Evolutionary conservation across 2,113 vertebrate species (phyloP).

Genomic region (Serilophus lunatus): DNA sequence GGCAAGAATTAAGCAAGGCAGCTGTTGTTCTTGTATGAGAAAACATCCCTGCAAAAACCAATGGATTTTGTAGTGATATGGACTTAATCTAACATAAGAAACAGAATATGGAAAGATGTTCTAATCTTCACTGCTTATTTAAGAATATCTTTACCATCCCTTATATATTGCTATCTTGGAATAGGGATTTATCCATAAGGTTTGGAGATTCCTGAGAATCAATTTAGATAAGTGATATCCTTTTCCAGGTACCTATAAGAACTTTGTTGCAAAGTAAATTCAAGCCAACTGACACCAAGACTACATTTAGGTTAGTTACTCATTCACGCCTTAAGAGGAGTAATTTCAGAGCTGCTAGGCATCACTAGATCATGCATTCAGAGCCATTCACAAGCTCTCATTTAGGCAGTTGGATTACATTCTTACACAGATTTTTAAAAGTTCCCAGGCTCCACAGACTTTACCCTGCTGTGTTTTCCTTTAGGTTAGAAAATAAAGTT

Average conservation of each 20-base stretch:
- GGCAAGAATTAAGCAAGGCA: background rate
- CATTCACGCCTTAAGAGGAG: background rate
- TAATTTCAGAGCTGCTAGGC: background rate
- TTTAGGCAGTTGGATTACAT: background rate
- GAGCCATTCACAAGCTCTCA: background rate
- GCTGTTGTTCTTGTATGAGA: background rate
- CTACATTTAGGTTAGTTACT: background rate
- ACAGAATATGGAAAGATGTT: too few relatives aligned
- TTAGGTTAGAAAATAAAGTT: background rate
- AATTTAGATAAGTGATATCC: background rate
- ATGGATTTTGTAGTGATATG: background rate
- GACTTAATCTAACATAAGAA: background rate
- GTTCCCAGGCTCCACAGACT: background rate
- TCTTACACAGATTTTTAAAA: background rate
- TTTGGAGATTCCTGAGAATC: background rate
- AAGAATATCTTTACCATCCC: background rate
- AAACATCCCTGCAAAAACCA: background rate
- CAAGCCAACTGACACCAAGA: background rate
- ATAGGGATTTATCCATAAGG: background rate
- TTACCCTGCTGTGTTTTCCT: background rate
- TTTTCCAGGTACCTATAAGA: background rate
- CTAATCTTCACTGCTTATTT: background rate
- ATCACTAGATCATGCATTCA: background rate
- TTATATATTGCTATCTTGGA: background rate
- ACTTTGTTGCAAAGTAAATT: background rate